These are phyloP conservation scores for Xyrauchen texanus DNA, from an alignment of 2,113 vertebrate species.

Conservation along the genomic window DNA sequence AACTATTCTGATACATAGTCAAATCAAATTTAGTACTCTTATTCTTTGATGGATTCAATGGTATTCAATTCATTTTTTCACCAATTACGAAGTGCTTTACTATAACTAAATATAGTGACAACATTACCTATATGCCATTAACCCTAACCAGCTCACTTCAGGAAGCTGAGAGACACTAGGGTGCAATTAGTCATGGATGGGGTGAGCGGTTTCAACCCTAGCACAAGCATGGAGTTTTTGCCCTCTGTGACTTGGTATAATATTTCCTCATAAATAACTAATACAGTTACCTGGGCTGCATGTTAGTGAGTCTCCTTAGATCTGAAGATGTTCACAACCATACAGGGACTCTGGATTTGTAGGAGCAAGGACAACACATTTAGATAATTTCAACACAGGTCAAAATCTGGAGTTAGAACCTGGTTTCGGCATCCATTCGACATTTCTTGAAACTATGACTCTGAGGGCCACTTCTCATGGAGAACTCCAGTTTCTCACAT, in stretches of 20 bases:
- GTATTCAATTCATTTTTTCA: no score
- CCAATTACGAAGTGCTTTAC: no score
- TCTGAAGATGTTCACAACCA: constrained; percentile 28
- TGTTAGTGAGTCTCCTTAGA: constrained; percentile 47
- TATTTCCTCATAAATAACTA: constrained; percentile 69
- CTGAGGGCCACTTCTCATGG: constrained; percentile 70
- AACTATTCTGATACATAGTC: no score
- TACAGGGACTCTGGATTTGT: constrained; percentile 7
- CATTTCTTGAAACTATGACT: constrained; percentile 58
- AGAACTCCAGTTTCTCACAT: constrained; percentile 64
- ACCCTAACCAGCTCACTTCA: constrained; percentile 11
- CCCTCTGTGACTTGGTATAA: constrained; percentile 47
- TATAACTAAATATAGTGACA: no score
- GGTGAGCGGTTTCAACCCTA: constrained; percentile 13
- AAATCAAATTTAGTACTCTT: no score
- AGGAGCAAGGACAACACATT: not conserved
- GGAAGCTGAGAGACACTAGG: not conserved
- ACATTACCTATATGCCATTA: constrained; percentile 22
- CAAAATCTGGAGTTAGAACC: no score
- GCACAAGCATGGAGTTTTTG: constrained; percentile 40
- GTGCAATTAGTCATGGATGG: constrained; percentile 34
- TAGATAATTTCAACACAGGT: not conserved
- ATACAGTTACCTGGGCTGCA: constrained; percentile 33
- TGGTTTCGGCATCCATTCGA: not conserved
- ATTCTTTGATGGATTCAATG: no score